Evolutionary conservation across 2,113 vertebrate genomes (phyloP).

Genomic region (Lucifuga dentata): DNA sequence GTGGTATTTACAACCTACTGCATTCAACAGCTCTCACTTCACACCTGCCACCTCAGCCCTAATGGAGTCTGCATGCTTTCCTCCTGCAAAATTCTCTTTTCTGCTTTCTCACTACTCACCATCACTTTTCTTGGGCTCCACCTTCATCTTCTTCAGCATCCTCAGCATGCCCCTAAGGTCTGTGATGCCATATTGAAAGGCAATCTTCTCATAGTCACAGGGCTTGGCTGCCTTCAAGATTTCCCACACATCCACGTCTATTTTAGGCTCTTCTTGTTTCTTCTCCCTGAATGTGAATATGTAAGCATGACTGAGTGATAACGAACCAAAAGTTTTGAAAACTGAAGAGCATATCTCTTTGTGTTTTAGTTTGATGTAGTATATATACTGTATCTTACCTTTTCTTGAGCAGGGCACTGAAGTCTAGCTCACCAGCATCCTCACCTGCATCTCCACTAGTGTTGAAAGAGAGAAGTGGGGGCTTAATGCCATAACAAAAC

Average conservation of each 20-base stretch:
- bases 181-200: constrained; percentile 93
- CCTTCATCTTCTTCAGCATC: constrained; percentile 89
- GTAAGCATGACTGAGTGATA: neutral
- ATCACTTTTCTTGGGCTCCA: constrained; percentile 88
- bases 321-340: neutral
- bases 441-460: constrained; percentile 84
- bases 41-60: constrained; percentile 16
- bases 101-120: constrained; percentile 75
- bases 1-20: constrained; percentile 44
- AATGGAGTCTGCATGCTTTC: constrained; percentile 4
- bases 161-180: constrained; percentile 93
- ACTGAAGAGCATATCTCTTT: neutral
- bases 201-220: constrained; percentile 93
- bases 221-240: constrained; percentile 91
- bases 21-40: constrained; percentile 32
- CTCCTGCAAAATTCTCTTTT: constrained; percentile 3
- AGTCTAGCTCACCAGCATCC: constrained; percentile 88
- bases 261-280: constrained; percentile 75
- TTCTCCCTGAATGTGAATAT: constrained; percentile 67
- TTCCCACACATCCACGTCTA: constrained; percentile 88
- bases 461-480: constrained; percentile 8
- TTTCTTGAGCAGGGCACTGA: constrained; percentile 91
- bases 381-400: too few species aligned
- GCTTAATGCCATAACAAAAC: neutral
- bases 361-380: neutral